Base-by-base conservation (phyloP, 2,888 invertebrate genomes). In the Celastrina argiolus region DNA sequence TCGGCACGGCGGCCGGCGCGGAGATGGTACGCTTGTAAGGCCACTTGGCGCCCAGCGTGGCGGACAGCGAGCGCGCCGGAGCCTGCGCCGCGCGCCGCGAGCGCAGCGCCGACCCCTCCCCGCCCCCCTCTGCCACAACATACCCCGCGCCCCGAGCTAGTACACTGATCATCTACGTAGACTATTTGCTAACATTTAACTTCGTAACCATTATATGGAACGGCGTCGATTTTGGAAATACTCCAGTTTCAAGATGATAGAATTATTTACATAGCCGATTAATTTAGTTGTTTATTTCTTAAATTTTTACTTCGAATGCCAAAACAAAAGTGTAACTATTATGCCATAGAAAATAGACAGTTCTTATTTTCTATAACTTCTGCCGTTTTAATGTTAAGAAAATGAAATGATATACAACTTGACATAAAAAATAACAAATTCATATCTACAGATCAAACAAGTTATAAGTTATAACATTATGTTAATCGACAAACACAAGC, bases 21-120 rank as follows among this genome's bases (percentile, higher is more conserved):
- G 98, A 98, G 93, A 97, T 96, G 63, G 98, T 97, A 69, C 98
- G 90, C 85, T 98, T 97, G 87, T 98, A 98, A 0, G 98, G 98
- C 95, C 97, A 97, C 90, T 98, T 98, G 61, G 96, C 95, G 66
- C 96, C 97, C 78, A 98, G 95, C 75, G 97, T 97, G 31, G 96
- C 96, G 80, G 96, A 96, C 65, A 98, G 88, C 0, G 97, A 96
- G 85, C 96, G 78, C 65, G 75, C 78, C 42, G 92, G 34, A 0
- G 95, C 94, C 76, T 95, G 94, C 65, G 97, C 94, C 0, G 98
- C 98, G 72, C 97, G 94, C 64, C 95, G 94, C 71, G 99, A 92
- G 83, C 98, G 98, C 76, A 95, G 93, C 72, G 96, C 92, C 77
- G 98, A 96, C 69, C 94, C 92, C 76, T 98, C 98, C 73, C 96